These are phyloP conservation scores for Zootermopsis nevadensis DNA, from an alignment of 2,888 invertebrate species.

Conservation along the genomic window DNA sequence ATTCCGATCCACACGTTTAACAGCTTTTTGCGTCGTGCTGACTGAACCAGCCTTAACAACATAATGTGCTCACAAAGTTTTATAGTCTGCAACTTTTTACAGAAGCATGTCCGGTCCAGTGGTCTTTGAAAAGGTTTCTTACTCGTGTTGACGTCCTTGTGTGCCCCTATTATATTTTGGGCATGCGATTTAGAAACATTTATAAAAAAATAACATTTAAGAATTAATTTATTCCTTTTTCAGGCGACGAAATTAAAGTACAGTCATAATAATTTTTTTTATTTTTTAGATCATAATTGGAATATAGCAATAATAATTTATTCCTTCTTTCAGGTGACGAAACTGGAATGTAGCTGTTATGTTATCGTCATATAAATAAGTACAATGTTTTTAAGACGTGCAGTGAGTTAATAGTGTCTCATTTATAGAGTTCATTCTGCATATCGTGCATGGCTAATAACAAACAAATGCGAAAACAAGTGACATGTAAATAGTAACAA, in stretches of 20 bases:
- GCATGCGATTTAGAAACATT: no score
- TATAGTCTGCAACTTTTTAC: no score
- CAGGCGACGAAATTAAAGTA: background rate
- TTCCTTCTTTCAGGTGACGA: background rate
- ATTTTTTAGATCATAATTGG: background rate
- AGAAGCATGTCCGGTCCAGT: no score
- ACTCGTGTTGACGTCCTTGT: no score
- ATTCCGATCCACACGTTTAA: no score
- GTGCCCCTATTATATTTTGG: no score
- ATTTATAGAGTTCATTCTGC: background rate
- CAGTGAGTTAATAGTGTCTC: background rate
- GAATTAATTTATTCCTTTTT: background rate
- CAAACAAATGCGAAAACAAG: background rate
- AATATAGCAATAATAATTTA: background rate
- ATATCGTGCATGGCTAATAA: background rate
- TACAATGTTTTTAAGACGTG: background rate
- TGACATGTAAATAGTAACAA: background rate
- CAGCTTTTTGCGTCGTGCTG: no score
- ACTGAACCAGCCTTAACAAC: no score
- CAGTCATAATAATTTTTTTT: background rate
- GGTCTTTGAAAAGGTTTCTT: no score
- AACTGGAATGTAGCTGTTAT: background rate
- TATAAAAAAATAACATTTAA: no score
- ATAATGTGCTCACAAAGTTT: no score
- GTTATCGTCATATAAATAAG: background rate